phyloP scores from a whole-genome alignment of 30 jellyfish, hydroid and myxozoan species.

The Mastigias papua region DNA sequence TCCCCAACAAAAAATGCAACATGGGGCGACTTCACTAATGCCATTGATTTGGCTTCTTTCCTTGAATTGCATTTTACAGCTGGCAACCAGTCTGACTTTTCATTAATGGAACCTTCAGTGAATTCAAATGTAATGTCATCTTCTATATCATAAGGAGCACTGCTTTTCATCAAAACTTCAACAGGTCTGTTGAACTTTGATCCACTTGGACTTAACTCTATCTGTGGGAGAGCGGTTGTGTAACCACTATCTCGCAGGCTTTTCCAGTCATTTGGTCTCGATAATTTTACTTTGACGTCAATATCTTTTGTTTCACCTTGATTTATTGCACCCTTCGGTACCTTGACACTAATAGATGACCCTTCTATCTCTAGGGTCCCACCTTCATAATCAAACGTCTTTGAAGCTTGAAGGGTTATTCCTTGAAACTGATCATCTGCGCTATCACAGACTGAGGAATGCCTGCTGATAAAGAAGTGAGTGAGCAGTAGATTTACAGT shows the following conservation, averaged over 20 bases:
- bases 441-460: not conserved
- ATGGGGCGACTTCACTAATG: slow-evolving; percentile 5
- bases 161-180: slow-evolving; percentile 9
- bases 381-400: slow-evolving; percentile 23
- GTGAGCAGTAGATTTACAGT: too few species aligned
- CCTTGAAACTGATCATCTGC: not conserved
- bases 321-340: slow-evolving; percentile 44
- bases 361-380: slow-evolving; percentile 13
- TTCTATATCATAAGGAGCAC: not conserved
- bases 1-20: slow-evolving; percentile 3
- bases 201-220: slow-evolving; percentile 46
- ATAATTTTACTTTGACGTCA: slow-evolving; percentile 9
- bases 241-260: slow-evolving; percentile 1
- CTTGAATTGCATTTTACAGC: slow-evolving; percentile 1
- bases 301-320: slow-evolving; percentile 20
- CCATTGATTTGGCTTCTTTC: slow-evolving; percentile 19
- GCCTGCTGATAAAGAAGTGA: not conserved
- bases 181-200: slow-evolving; percentile 23
- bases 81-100: not conserved
- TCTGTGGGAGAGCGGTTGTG: slow-evolving; percentile 12
- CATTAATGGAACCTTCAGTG: slow-evolving; percentile 1
- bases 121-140: slow-evolving; percentile 16
- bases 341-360: slow-evolving; percentile 13
- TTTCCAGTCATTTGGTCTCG: slow-evolving; percentile 43
- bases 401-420: not conserved